Base-by-base conservation (phyloP, 2,797 vertebrate species). In the Serranus cabrilla region DNA sequence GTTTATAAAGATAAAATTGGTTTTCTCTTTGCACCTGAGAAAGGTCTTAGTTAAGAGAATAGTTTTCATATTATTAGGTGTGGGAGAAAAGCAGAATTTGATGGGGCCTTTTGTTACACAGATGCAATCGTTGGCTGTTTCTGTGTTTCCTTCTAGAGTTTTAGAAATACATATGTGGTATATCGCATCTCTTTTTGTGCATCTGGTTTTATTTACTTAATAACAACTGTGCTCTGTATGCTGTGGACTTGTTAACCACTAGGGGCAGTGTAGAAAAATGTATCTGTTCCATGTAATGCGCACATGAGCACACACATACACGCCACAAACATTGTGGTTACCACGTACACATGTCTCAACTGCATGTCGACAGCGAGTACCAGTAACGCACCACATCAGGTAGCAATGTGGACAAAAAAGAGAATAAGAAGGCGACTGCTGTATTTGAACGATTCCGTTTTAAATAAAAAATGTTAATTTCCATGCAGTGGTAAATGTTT, bases 1-100 rank as follows among this genome's bases (percentile, higher is more conserved):
- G 18, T 46, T 11, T 50, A 42, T 82, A 13, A 72, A 78, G 58
- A 79, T 56, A 84, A 58, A 83, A 77, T 82, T 86, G 63, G 63
- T 83, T 91, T 87, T 71, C 65, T 75, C 31, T 34, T 14, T 68
- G 31, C 13, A 54, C 10, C 34, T 57, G 2, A 31, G 21, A 70
- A 70, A 27, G 14, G 21, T 20, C 39, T 57, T 42, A 20, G 23
- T 62, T 8, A 46, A 54, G 42, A 42, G 5, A 55, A 60, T 45
- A 16, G 17, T 79, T 74, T 74, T 39, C 4, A 37, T 71, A 55
- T 60, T n/a, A 42, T 39, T 20, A 42, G n/a, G 2, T 70, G 9
- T 49, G 20, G 23, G 60, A 66, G 46, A 61, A 0, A 0, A 5
- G 7, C 27, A 52, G 27, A 13, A 46, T 27, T 23, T 27, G 17